Evolutionary conservation across 1,140 invertebrate species (phyloP).

Genomic region (Caerostris darwini): DNA sequence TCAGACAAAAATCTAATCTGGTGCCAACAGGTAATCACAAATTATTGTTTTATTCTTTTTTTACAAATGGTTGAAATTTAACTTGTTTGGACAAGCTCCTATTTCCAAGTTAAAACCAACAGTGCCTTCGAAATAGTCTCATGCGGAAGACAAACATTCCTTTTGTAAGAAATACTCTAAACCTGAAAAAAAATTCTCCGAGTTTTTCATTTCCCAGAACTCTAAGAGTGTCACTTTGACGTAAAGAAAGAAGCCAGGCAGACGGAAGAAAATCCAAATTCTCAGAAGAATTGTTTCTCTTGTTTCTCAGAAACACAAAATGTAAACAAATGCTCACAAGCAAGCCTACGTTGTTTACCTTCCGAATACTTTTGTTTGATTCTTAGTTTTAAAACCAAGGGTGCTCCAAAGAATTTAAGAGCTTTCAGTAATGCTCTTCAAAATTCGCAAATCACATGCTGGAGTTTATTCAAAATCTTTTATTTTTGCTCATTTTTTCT

Average conservation of each 20-base stretch:
- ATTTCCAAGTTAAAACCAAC: not conserved
- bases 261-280: constrained; percentile 46
- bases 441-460: not conserved
- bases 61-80: not conserved
- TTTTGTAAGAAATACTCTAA: not conserved
- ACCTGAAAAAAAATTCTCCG: not conserved
- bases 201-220: not conserved
- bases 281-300: constrained; percentile 1
- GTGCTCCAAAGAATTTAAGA: constrained; percentile 39
- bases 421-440: constrained; percentile 51
- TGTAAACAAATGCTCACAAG: not conserved
- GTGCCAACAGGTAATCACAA: not conserved
- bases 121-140: not conserved
- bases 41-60: not conserved
- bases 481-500: not conserved
- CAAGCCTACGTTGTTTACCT: constrained; percentile 19
- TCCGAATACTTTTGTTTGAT: constrained; percentile 58
- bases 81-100: not conserved
- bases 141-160: not conserved
- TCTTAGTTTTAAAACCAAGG: constrained; percentile 8
- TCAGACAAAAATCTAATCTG: not conserved
- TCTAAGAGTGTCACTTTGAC: constrained; percentile 28
- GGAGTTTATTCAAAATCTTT: not conserved
- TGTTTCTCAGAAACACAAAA: not conserved
- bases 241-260: not conserved